Base-by-base conservation (phyloP, 1,140 invertebrate species). In the Meloidogyne hapla region DNA sequence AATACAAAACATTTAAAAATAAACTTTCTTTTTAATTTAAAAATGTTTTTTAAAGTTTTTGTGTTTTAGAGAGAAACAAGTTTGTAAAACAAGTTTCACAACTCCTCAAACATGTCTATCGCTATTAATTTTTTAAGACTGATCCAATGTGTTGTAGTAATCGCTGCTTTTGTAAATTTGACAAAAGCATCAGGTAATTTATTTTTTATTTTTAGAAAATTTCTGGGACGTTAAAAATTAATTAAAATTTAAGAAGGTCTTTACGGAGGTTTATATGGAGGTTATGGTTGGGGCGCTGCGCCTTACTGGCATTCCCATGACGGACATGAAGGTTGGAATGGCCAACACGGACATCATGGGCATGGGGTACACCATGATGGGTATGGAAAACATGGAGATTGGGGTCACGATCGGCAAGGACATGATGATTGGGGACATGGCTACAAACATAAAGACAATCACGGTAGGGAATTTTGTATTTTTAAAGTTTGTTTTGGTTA, bases 341-440 rank as follows among this genome's bases (percentile, higher is more conserved):
- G 75, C 21, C 69, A 77, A 23, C 75, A 77, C 56, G 74, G 74
- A 13, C 72, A 77, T 26, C 76, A 77, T 42, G 76, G 70, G 21
- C 71, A 77, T 64, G 71, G 75, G 33, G 48, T 77, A n/a, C 23
- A 68, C 21, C 62, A 68, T 23, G 76, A 33, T 25, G 63, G 73
- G 1, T 48, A 77, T 42, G 74, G 63, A 33, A 45, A 77, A 42
- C 76, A 77, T 25, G 72, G 72, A 23, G 63, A 77, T 62, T 77
- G 75, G 71, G 76, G 66, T 21, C 76, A 77, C 25, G 76, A 77
- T 68, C 28, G 42, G 10, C 25, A 77, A n/a, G 48, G 61, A 13
- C 26, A 77, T 21, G 72, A 77, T 56, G 76, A 63, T 0, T 77
- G 76, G 76, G 45, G 63, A n/a, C 75, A 76, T 48, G 75, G 75